Conservation (phyloP, 2,113 vertebrate genomes). For the Atherinomorus stipes region DNA sequence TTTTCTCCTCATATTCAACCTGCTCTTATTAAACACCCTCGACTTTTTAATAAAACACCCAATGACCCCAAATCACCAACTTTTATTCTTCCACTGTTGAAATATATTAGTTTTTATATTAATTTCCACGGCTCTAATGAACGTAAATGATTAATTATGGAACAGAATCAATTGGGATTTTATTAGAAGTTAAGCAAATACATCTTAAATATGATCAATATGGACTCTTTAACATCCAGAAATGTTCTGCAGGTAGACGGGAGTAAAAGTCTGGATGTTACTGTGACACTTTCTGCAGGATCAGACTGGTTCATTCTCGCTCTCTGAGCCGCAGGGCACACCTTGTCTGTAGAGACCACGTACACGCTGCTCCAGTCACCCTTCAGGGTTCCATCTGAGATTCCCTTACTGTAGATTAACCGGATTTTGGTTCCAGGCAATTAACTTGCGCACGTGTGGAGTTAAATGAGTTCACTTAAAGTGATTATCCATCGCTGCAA, state of each 20-base stretch:
- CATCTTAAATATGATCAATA: too few species aligned
- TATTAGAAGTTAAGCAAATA: neutral
- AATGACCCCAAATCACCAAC: neutral
- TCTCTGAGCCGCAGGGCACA: constrained; percentile 12
- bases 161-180: neutral
- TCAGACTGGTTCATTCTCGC: constrained; percentile 37
- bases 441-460: constrained; percentile 53
- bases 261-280: too few species aligned
- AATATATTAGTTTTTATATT: neutral
- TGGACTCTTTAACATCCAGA: too few species aligned
- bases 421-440: constrained; percentile 64
- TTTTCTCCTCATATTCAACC: neutral
- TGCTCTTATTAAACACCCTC: neutral
- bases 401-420: constrained; percentile 57
- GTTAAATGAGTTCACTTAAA: constrained; percentile 64
- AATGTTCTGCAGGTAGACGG: too few species aligned
- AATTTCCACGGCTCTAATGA: neutral
- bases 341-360: constrained; percentile 41
- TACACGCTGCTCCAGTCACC: constrained; percentile 28
- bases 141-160: neutral
- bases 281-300: neutral
- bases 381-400: constrained; percentile 35
- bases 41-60: neutral
- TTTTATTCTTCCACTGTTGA: neutral
- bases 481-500: constrained; percentile 71